phyloP scores from a whole-genome alignment of 2,888 invertebrate genomes.

The Miltochrista miniata region DNA sequence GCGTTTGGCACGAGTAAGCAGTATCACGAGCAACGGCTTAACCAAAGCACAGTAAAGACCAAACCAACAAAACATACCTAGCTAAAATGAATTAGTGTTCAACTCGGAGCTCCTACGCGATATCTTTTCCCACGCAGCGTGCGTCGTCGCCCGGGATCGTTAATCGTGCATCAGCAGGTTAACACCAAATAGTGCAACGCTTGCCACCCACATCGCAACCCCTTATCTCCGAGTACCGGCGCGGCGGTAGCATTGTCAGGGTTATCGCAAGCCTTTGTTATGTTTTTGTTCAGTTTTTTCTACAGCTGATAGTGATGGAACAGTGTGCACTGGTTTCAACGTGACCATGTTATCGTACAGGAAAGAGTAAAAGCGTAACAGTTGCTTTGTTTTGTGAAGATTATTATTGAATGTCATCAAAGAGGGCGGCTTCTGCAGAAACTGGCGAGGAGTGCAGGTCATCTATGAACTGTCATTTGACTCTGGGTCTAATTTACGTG shows the following conservation, averaged over 20 bases:
- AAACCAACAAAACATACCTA: background rate
- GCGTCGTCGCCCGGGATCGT: constrained; percentile 17
- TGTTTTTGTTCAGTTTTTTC: constrained; percentile 11
- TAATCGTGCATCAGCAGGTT: constrained; percentile 40
- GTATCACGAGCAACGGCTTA: too few species aligned
- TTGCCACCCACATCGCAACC: constrained; percentile 53
- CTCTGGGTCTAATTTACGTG: too few species aligned
- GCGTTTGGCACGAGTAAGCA: too few species aligned
- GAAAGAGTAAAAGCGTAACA: too few species aligned
- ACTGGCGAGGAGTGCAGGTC: too few species aligned
- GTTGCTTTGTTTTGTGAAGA: background rate
- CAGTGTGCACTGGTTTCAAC: constrained; percentile 1
- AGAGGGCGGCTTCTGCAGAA: background rate
- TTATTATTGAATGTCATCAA: background rate
- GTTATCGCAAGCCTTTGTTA: constrained; percentile 14
- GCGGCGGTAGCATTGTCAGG: constrained; percentile 21
- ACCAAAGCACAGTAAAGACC: background rate
- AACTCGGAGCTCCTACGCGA: constrained; percentile 1
- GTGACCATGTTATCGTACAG: constrained; percentile 1
- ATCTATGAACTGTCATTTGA: too few species aligned
- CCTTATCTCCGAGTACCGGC: constrained; percentile 36
- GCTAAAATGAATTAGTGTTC: constrained; percentile 1
- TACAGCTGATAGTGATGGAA: constrained; percentile 1
- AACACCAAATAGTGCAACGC: constrained; percentile 46
- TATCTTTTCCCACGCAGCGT: constrained; percentile 37